A percentile compares a stretch with the other conserved stretches of the same genome.
Conservation (phyloP, 2,113 vertebrate species). For the Eulacestoma nigropectus region DNA sequence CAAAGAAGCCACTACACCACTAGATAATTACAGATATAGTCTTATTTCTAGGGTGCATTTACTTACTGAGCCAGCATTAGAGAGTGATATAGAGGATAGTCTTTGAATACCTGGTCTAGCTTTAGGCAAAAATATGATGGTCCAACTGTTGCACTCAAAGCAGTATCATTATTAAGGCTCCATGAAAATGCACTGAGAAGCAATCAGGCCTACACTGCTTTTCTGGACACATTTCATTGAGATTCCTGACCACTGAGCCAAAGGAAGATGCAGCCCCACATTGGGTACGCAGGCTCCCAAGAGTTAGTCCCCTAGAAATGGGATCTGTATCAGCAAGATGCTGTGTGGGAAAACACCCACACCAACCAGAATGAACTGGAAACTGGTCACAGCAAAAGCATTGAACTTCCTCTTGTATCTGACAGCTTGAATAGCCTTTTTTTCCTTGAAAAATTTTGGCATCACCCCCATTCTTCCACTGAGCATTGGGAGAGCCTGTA, state of each 20-base stretch:
- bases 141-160: background rate
- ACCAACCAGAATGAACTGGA: background rate
- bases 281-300: background rate
- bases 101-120: background rate
- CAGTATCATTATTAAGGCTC: background rate
- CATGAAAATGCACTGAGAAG: background rate
- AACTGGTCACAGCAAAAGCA: background rate
- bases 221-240: background rate
- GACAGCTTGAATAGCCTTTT: background rate
- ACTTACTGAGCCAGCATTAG: background rate
- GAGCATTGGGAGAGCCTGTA: background rate
- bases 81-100: background rate
- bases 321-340: background rate
- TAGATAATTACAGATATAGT: background rate
- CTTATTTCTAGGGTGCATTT: background rate
- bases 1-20: background rate
- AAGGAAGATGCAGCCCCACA: background rate
- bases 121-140: background rate
- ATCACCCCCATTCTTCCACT: background rate
- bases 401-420: background rate
- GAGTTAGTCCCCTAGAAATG: background rate
- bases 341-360: accelerated
- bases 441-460: background rate
- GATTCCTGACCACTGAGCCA: background rate
- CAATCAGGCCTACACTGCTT: background rate